These are phyloP conservation scores for Planococcus citri DNA, from an alignment of 1,140 invertebrate genomes.

Conservation along the genomic window DNA sequence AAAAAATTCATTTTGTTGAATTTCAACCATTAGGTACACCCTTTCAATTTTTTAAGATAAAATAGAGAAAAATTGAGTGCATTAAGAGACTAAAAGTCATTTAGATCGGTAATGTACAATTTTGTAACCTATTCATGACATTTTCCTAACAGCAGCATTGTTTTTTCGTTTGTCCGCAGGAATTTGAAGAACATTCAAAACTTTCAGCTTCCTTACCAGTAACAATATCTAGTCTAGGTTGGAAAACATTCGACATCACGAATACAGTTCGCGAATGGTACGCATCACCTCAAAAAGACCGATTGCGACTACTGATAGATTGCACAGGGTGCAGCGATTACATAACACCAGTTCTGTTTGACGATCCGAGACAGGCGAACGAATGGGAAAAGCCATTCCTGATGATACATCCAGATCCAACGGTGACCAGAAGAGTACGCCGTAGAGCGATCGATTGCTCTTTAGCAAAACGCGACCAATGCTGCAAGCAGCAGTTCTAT, in stretches of 20 bases:
- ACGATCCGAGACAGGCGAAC: conserved; percentile 25
- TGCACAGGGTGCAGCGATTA: conserved; percentile 67
- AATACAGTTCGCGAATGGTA: conserved; percentile 61
- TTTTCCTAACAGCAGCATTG: too few relatives aligned
- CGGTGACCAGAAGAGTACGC: conserved; percentile 45
- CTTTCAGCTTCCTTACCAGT: conserved; percentile 58
- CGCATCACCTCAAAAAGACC: conserved; percentile 39
- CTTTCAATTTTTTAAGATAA: too few relatives aligned
- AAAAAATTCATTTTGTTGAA: too few relatives aligned
- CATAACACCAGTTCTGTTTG: conserved; percentile 39
- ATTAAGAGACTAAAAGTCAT: too few relatives aligned
- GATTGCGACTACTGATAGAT: conserved; percentile 64
- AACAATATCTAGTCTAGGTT: conserved; percentile 52
- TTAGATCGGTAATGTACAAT: too few relatives aligned
- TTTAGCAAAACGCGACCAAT: conserved; percentile 58
- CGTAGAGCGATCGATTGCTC: conserved; percentile 69
- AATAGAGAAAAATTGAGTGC: too few relatives aligned
- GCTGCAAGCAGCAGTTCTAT: conserved; percentile 82
- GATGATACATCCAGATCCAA: conserved; percentile 62
- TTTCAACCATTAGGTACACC: too few relatives aligned
- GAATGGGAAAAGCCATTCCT: conserved; percentile 66
- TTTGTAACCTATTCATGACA: too few relatives aligned
- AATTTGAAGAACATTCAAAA: conserved; percentile 44
- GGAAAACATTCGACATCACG: conserved; percentile 78
- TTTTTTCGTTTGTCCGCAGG: conserved; percentile 32